These are phyloP conservation scores for Agrilus planipennis DNA, from an alignment of 1,140 invertebrate species.

Conservation along the genomic window DNA sequence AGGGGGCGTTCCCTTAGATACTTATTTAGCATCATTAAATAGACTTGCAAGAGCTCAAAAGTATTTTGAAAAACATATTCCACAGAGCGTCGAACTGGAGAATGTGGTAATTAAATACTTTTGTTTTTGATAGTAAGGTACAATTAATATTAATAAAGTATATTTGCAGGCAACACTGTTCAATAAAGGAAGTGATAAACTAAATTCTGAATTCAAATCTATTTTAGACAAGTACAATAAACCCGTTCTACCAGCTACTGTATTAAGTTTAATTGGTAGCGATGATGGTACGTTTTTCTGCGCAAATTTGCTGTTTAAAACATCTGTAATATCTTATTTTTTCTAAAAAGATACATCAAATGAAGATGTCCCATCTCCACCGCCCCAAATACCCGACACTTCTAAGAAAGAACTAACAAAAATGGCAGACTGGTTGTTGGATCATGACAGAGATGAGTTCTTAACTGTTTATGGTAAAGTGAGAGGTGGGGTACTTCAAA, in stretches of 20 bases:
- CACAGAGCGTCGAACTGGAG: slow-evolving; percentile 84
- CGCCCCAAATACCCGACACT: slow-evolving; percentile 43
- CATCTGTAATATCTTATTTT: slow-evolving; percentile 1
- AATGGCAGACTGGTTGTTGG: slow-evolving; percentile 74
- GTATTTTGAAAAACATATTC: slow-evolving; percentile 90
- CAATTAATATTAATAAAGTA: not conserved
- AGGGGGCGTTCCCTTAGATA: slow-evolving; percentile 46
- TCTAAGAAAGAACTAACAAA: slow-evolving; percentile 58
- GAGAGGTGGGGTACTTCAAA: slow-evolving; percentile 60
- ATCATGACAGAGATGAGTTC: slow-evolving; percentile 67
- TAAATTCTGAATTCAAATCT: slow-evolving; percentile 81
- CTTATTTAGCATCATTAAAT: slow-evolving; percentile 72
- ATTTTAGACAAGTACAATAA: slow-evolving; percentile 75
- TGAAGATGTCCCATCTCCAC: slow-evolving; percentile 34
- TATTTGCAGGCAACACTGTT: slow-evolving; percentile 53
- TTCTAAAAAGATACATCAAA: slow-evolving; percentile 30
- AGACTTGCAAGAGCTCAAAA: slow-evolving; percentile 74
- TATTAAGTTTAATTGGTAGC: slow-evolving; percentile 72
- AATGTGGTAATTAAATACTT: slow-evolving; percentile 62
- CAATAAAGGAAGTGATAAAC: slow-evolving; percentile 56
- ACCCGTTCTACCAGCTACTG: slow-evolving; percentile 68
- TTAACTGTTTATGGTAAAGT: slow-evolving; percentile 69
- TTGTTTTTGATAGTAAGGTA: slow-evolving; percentile 28
- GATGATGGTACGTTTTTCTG: slow-evolving; percentile 57
- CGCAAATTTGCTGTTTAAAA: too few species aligned